Evolutionary conservation across 1,140 invertebrate genomes (phyloP), one percentile per base, ranked within the genome.

Genomic region (Drosophila pallidifrons): DNA sequence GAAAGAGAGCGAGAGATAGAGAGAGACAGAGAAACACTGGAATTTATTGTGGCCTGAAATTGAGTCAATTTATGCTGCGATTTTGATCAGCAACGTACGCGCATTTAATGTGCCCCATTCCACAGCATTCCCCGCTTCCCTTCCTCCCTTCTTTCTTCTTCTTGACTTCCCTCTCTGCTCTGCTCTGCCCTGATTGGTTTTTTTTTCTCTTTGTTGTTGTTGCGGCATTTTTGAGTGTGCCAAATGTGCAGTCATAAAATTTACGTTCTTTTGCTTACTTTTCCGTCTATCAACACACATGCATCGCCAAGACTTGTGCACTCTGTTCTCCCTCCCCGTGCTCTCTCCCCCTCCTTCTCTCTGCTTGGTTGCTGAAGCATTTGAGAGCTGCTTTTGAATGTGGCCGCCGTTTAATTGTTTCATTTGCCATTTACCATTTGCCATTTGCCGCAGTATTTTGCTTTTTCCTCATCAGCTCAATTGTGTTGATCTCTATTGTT

Each of bases 221-320:
- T 43, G 45, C 38, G 43, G 52, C 63, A 55, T 60, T 55, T 60
- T 73, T 52, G 16, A 41, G 25, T 86, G 82, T 87, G 72, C 82
- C 82, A 79, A 82, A 87, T 87, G 82, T 88, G 83, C 82, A 87
- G 65, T 49, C 79, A 87, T 74, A 78, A 85, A 81, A 78, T 64
- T 75, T 81, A 78, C 49, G 54, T 85, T 85, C 82, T 85, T 38
- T 38, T 32, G 20, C 20, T 25, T 70, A 38, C 61, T 41, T 54
- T 38, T 52, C n/a, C 32, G 20, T 35, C 60, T 79, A 76, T 82
- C 43, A 47, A 25, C 25, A 60, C 38, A 20, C 57, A 61, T 64
- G 73, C 58, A 69, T 79, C 66, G 54, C 2, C 13, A 10, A 13
- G 10, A 13, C 15, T 30, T 43, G 15, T 6, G 35, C 38, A 43